Conservation (phyloP, 2,797 vertebrate species). For the Australoheros facetus region DNA sequence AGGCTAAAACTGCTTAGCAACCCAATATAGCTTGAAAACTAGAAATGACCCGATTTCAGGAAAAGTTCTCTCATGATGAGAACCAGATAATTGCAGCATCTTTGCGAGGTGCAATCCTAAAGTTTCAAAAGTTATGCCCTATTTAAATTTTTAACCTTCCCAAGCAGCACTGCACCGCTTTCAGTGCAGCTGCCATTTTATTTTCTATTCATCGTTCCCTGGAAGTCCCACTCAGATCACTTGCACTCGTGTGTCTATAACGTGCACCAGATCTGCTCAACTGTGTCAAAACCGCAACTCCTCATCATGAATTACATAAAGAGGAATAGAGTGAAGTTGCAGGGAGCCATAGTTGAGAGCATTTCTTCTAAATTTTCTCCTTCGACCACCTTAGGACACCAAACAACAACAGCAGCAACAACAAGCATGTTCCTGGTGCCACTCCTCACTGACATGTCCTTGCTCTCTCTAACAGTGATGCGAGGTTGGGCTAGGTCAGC, state of each 20-base stretch:
- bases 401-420: background rate
- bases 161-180: background rate
- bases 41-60: background rate
- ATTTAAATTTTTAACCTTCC: background rate
- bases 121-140: background rate
- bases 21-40: background rate
- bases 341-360: background rate
- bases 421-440: background rate
- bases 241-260: background rate
- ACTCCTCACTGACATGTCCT: background rate
- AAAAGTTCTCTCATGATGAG: background rate
- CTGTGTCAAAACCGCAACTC: background rate
- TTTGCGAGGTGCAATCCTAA: background rate
- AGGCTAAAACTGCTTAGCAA: background rate
- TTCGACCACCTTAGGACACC: background rate
- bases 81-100: background rate
- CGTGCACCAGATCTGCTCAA: background rate
- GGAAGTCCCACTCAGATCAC: background rate
- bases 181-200: background rate
- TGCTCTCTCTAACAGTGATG: background rate
- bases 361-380: background rate
- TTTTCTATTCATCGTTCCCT: background rate
- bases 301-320: background rate
- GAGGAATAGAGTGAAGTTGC: background rate
- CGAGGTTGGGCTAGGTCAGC: background rate